These are phyloP conservation scores for Neolamprologus falcicula DNA, from an alignment of 2,113 vertebrate genomes.

Conservation along the genomic window DNA sequence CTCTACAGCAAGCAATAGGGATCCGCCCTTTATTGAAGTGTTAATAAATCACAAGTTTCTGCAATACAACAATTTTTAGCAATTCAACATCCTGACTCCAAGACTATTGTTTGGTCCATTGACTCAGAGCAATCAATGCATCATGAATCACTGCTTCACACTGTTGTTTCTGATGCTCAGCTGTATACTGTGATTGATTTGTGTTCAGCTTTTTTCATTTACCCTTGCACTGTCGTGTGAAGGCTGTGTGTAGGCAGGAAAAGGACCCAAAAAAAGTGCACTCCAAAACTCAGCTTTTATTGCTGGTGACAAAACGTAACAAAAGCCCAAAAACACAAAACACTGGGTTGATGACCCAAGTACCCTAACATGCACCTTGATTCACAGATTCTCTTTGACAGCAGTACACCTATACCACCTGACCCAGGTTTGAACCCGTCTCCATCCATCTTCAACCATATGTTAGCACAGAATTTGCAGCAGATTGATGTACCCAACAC, in stretches of 20 bases:
- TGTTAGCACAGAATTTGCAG: background rate
- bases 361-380: background rate
- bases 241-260: background rate
- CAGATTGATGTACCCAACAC: background rate
- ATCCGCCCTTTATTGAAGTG: background rate
- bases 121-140: background rate
- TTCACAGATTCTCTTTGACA: background rate
- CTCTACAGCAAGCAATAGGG: background rate
- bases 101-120: background rate
- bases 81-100: background rate
- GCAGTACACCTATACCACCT: background rate
- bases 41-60: rapidly evolving
- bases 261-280: background rate
- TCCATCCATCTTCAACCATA: background rate
- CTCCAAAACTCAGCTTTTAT: background rate
- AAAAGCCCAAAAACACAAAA: background rate
- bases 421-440: rapidly evolving
- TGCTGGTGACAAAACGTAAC: background rate
- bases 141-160: background rate
- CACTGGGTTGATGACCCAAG: rapidly evolving
- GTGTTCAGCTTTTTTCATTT: background rate
- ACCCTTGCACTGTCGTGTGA: background rate
- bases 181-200: background rate
- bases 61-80: background rate
- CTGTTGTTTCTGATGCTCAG: background rate